phyloP scores from a whole-genome alignment of 2,113 vertebrate genomes.

The Nanger granti region DNA sequence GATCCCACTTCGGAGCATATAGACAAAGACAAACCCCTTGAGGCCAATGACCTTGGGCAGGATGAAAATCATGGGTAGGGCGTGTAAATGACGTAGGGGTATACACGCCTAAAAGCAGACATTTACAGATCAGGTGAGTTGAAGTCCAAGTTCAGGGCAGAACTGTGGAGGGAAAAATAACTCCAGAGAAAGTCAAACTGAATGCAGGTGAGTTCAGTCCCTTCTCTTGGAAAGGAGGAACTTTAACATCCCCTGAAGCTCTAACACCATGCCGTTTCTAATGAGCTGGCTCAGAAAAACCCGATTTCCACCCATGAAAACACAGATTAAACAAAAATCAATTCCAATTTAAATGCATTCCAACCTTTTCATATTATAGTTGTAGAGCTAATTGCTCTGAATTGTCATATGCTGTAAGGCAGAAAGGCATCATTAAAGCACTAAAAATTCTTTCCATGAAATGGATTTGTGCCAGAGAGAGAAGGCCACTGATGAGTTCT shows the following conservation, averaged over 20 bases:
- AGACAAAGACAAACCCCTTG: background rate
- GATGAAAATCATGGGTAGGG: background rate
- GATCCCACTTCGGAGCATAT: background rate
- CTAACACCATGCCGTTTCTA: background rate
- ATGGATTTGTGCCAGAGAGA: constrained; percentile 37
- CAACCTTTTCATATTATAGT: constrained; percentile 22
- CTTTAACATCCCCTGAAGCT: background rate
- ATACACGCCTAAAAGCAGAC: background rate
- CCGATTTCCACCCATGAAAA: background rate
- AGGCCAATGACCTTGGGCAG: background rate
- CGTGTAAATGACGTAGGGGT: accelerated
- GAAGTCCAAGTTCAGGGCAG: background rate
- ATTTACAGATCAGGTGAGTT: background rate
- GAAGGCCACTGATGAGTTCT: constrained; percentile 57
- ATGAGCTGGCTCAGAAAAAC: constrained; percentile 25
- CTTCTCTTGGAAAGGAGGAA: background rate
- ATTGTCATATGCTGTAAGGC: constrained; percentile 23
- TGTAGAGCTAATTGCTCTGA: constrained; percentile 63
- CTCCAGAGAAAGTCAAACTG: background rate
- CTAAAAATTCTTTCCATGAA: constrained; percentile 59
- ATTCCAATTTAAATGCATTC: constrained; percentile 60
- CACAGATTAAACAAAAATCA: constrained; percentile 58
- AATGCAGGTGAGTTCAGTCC: background rate
- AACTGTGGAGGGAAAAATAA: background rate
- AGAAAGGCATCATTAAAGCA: constrained; percentile 44